phyloP scores from a whole-genome alignment of 2,888 invertebrate species.

The Lydus trimaculatus region DNA sequence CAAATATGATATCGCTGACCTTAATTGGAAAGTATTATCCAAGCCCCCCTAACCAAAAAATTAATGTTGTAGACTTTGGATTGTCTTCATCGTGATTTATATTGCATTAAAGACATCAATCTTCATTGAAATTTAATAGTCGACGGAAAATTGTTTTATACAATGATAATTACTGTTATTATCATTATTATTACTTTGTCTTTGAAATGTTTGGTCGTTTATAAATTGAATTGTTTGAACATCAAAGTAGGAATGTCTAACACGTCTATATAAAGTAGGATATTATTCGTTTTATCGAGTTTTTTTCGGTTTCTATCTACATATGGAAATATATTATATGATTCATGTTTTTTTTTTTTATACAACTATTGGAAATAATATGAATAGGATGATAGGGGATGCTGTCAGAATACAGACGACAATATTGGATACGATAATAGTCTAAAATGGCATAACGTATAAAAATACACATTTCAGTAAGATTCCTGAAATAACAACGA shows the following conservation, averaged over 20 bases:
- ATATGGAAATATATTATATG: background rate
- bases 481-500: background rate
- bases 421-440: background rate
- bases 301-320: background rate
- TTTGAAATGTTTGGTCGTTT: background rate
- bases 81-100: constrained; percentile 8
- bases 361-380: background rate
- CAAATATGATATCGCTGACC: constrained; percentile 37
- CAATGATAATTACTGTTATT: background rate
- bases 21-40: constrained; percentile 10
- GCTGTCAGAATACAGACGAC: constrained; percentile 1
- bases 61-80: constrained; percentile 31
- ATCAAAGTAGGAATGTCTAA: background rate
- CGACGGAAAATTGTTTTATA: background rate
- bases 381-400: constrained; percentile 1
- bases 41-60: constrained; percentile 15
- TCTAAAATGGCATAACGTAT: background rate
- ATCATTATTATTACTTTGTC: background rate
- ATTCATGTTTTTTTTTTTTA: background rate
- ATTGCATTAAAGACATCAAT: constrained; percentile 10
- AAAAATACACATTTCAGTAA: background rate
- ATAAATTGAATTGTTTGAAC: background rate
- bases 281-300: constrained; percentile 1
- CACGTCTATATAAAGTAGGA: constrained; percentile 10
- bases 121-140: constrained; percentile 11